phyloP scores from a whole-genome alignment of 2,888 invertebrate species.

The Zaprionus lineosus region DNA sequence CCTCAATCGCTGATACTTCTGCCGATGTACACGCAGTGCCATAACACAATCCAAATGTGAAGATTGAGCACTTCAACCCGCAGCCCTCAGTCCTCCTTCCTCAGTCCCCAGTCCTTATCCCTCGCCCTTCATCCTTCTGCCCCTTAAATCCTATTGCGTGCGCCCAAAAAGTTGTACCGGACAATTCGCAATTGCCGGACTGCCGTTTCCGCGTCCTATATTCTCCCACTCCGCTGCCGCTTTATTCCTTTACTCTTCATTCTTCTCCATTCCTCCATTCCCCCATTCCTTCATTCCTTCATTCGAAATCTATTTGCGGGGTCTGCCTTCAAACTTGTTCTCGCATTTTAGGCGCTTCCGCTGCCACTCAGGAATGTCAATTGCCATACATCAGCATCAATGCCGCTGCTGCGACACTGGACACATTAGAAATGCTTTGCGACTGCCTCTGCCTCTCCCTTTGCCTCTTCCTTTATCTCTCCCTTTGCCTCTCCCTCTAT shows the following conservation, averaged over 20 bases:
- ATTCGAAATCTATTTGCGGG: slow-evolving; percentile 84
- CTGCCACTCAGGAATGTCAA: slow-evolving; percentile 52
- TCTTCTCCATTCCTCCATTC: too few species aligned
- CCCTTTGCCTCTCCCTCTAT: too few species aligned
- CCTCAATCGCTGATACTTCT: too few species aligned
- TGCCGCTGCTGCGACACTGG: slow-evolving; percentile 58
- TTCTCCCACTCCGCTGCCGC: too few species aligned
- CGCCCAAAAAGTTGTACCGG: slow-evolving; percentile 23
- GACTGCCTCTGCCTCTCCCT: too few species aligned
- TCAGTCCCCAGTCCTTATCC: slow-evolving; percentile 8
- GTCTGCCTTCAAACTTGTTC: slow-evolving; percentile 71
- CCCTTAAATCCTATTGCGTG: slow-evolving; percentile 9
- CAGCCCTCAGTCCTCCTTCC: slow-evolving; percentile 10
- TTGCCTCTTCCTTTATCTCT: too few species aligned
- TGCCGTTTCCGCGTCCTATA: slow-evolving; percentile 51
- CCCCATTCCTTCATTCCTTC: too few species aligned
- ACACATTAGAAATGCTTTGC: slow-evolving; percentile 66
- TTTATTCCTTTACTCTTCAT: too few species aligned
- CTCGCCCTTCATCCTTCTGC: slow-evolving; percentile 17
- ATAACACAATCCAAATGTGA: slow-evolving; percentile 64
- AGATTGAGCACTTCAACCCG: slow-evolving; percentile 42
- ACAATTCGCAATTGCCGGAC: slow-evolving; percentile 59
- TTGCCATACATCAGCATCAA: slow-evolving; percentile 63
- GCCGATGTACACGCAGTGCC: slow-evolving; percentile 35
- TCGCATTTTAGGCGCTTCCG: slow-evolving; percentile 85